phyloP scores from a whole-genome alignment of 2,888 invertebrate genomes.

The Brachypterus glaber region DNA sequence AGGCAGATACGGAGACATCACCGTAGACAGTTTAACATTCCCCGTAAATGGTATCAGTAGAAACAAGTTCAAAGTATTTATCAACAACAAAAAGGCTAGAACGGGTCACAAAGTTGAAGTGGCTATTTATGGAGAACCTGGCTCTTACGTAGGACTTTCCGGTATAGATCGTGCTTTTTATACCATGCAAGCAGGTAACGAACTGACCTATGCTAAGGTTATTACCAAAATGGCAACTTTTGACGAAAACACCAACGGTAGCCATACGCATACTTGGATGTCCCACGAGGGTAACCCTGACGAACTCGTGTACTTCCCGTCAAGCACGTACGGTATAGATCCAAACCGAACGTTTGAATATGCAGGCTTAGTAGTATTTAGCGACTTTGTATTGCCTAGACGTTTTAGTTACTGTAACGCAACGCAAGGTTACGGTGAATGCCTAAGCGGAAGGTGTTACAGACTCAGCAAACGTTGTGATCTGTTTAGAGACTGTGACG shows the following conservation, averaged over 20 bases:
- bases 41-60: constrained; percentile 91
- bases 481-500: constrained; percentile 60
- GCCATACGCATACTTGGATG: constrained; percentile 73
- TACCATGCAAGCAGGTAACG: constrained; percentile 89
- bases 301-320: constrained; percentile 76
- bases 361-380: constrained; percentile 81
- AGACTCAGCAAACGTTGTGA: constrained; percentile 65
- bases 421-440: constrained; percentile 66
- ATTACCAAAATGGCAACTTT: constrained; percentile 81
- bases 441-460: constrained; percentile 76
- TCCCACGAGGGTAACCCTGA: constrained; percentile 80
- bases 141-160: constrained; percentile 86
- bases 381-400: constrained; percentile 71
- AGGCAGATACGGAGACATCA: constrained; percentile 70
- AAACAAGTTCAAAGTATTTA: constrained; percentile 81
- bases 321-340: constrained; percentile 86
- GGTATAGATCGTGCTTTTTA: constrained; percentile 84
- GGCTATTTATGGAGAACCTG: constrained; percentile 87
- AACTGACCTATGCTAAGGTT: constrained; percentile 76
- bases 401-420: constrained; percentile 61
- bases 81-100: constrained; percentile 89
- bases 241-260: constrained; percentile 78
- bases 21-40: constrained; percentile 91
- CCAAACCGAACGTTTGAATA: constrained; percentile 90
- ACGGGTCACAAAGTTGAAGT: constrained; percentile 90